Percentiles rank a stretch among this genome's conserved stretches.
phyloP scores from a whole-genome alignment of 1,140 invertebrate species.

The Drosophila carrolli region DNA sequence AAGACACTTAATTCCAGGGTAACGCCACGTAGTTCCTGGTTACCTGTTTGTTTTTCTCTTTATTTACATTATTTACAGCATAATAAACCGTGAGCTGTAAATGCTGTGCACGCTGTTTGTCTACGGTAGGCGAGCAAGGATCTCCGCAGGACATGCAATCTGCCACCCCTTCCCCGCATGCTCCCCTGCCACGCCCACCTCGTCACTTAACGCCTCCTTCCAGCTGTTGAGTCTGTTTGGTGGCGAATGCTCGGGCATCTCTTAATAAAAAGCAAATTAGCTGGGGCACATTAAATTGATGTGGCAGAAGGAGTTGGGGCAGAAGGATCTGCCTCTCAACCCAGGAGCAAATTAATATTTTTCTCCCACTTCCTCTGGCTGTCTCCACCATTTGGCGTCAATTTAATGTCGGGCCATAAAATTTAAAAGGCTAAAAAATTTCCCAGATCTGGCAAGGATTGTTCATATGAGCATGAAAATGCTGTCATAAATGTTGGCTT shows the following conservation, averaged over 20 bases:
- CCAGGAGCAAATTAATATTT: constrained; percentile 44
- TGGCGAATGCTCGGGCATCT: constrained; percentile 35
- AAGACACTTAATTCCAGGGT: not conserved
- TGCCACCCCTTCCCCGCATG: not conserved
- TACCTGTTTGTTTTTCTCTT: constrained; percentile 5
- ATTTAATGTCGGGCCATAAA: constrained; percentile 63
- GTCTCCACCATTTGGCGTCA: constrained; percentile 32
- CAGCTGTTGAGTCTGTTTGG: constrained; percentile 17
- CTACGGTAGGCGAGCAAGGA: constrained; percentile 26
- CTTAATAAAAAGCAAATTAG: constrained; percentile 80
- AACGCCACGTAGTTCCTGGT: not conserved
- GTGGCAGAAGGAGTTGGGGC: constrained; percentile 33
- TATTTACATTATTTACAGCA: constrained; percentile 69
- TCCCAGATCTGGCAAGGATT: constrained; percentile 42
- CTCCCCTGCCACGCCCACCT: not conserved
- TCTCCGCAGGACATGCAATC: constrained; percentile 34
- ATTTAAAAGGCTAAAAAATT: constrained; percentile 52
- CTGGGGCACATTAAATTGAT: constrained; percentile 73
- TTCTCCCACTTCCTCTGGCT: constrained; percentile 1
- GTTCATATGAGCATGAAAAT: constrained; percentile 55
- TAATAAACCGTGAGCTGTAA: constrained; percentile 59
- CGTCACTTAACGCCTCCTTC: constrained; percentile 27
- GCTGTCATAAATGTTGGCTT: constrained; percentile 42
- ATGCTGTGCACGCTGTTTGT: constrained; percentile 47
- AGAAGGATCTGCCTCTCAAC: constrained; percentile 10